These are phyloP conservation scores for Zygothrica quintamaculata DNA, from an alignment of 2,888 invertebrate genomes.

Conservation along the genomic window DNA sequence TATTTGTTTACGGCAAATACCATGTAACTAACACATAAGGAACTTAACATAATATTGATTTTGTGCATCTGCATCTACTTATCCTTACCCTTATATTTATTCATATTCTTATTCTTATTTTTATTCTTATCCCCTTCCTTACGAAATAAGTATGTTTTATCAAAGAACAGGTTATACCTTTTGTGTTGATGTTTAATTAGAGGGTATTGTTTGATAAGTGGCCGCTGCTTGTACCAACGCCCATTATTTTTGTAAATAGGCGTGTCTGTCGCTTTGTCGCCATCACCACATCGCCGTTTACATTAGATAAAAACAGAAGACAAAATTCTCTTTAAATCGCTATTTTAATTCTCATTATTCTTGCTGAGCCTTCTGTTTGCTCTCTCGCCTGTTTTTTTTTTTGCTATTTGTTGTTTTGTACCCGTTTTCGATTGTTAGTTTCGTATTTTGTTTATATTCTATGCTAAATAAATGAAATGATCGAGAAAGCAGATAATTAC, in stretches of 20 bases:
- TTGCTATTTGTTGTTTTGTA: slow-evolving; percentile 16
- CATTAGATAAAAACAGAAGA: neutral
- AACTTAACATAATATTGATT: too few relatives aligned
- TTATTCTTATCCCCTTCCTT: too few relatives aligned
- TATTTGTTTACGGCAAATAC: too few relatives aligned
- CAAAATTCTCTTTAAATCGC: slow-evolving; percentile 11
- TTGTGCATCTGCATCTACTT: too few relatives aligned
- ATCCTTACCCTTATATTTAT: too few relatives aligned
- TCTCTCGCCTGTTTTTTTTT: slow-evolving; percentile 8
- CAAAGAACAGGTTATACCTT: neutral
- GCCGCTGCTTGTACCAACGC: neutral
- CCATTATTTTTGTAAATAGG: slow-evolving; percentile 1
- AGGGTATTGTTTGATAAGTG: slow-evolving; percentile 8
- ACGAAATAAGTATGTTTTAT: too few relatives aligned
- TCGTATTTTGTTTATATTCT: slow-evolving; percentile 66
- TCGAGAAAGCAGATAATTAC: slow-evolving; percentile 14
- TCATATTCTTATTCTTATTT: too few relatives aligned
- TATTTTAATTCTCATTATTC: neutral
- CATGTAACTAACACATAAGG: too few relatives aligned
- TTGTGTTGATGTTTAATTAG: neutral
- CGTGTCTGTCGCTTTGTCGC: slow-evolving; percentile 31
- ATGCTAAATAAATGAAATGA: slow-evolving; percentile 22
- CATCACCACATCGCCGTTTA: slow-evolving; percentile 14
- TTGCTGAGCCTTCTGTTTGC: slow-evolving; percentile 1
- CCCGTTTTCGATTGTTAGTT: slow-evolving; percentile 34